A percentile compares a stretch with the other conserved stretches of the same genome.
phyloP scores from a whole-genome alignment of 2,888 invertebrate species.

The Campoletis raptor region DNA sequence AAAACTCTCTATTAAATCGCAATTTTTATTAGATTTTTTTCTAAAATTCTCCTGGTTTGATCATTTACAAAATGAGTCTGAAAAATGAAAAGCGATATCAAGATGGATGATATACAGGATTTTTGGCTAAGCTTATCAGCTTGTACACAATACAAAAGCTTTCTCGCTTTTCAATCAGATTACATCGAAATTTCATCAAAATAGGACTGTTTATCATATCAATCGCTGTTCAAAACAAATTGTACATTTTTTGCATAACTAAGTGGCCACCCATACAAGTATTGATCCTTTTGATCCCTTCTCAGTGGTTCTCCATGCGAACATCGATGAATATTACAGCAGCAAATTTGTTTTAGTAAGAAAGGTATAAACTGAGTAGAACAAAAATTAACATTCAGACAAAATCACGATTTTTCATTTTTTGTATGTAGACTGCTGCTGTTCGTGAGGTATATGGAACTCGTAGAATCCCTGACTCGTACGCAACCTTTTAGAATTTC shows the following conservation, averaged over 20 bases:
- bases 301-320: too few species aligned
- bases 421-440: background rate
- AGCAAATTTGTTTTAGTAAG: too few species aligned
- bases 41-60: background rate
- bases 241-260: background rate
- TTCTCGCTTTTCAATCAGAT: too few species aligned
- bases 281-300: background rate
- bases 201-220: background rate
- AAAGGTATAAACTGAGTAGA: too few species aligned
- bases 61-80: background rate
- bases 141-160: background rate
- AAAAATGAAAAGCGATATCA: background rate
- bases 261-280: background rate
- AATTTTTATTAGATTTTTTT: background rate
- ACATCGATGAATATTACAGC: too few species aligned
- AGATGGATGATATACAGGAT: background rate
- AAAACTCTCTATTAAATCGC: background rate
- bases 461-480: background rate
- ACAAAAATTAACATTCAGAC: background rate
- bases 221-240: background rate
- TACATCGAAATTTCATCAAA: too few species aligned
- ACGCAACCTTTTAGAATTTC: conserved; percentile 15
- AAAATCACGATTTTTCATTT: background rate
- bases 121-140: too few species aligned
- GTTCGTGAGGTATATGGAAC: background rate